These are phyloP conservation scores for Threskiornis aethiopicus DNA, from an alignment of 2,797 vertebrate species.

Conservation along the genomic window DNA sequence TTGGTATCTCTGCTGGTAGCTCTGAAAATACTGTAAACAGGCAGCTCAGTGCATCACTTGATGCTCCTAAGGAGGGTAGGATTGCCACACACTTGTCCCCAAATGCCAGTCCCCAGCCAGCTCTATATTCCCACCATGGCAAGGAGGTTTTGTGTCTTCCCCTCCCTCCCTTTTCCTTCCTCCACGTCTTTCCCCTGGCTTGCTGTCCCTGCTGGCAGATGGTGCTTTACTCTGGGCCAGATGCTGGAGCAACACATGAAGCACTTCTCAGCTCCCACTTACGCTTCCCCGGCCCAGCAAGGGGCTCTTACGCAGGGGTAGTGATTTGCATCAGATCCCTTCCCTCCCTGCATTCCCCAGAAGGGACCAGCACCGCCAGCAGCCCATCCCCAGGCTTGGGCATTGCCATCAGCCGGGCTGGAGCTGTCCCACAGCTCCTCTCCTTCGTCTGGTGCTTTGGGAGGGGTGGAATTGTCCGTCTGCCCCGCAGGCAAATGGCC, in stretches of 20 bases:
- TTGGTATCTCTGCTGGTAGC: neutral
- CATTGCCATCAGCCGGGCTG: neutral
- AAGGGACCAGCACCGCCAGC: neutral
- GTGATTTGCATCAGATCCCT: neutral
- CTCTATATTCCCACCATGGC: neutral
- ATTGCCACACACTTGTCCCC: neutral
- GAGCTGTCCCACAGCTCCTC: neutral
- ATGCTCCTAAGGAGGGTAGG: neutral
- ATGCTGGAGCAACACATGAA: neutral
- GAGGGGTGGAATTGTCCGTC: neutral
- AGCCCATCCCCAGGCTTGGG: fast-evolving
- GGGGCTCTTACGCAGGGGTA: neutral
- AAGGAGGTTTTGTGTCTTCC: neutral
- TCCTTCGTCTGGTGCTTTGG: neutral
- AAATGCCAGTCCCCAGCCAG: neutral
- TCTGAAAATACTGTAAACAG: neutral
- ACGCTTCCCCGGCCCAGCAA: neutral
- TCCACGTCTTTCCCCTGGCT: neutral
- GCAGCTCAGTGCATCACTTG: neutral
- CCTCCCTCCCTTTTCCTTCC: neutral
- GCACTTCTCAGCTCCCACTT: neutral
- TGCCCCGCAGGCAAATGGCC: neutral
- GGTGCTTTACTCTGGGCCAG: neutral
- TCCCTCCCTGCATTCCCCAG: neutral
- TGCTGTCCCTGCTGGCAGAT: neutral